Conservation (phyloP, 2,888 invertebrate species). For the Hypercompe scribonia region DNA sequence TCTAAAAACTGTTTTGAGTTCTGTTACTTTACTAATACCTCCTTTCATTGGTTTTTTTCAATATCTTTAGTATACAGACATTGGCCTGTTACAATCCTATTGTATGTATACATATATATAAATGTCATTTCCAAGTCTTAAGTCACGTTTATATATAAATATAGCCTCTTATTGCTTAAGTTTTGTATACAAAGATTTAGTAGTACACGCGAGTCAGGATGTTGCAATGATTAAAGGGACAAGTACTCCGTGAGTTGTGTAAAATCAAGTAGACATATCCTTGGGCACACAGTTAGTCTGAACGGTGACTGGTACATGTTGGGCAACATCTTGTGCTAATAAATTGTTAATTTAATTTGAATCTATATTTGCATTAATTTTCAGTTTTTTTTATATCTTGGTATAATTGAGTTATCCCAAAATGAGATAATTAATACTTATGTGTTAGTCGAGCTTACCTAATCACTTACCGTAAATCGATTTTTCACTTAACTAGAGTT, state of each 20-base stretch:
- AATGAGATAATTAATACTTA: slow-evolving; percentile 13
- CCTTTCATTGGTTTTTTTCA: too few relatives aligned
- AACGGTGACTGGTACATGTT: slow-evolving; percentile 58
- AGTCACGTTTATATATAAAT: slow-evolving; percentile 15
- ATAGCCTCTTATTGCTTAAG: slow-evolving; percentile 27
- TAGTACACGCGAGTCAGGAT: slow-evolving; percentile 45
- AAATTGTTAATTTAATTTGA: slow-evolving; percentile 45
- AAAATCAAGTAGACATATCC: slow-evolving; percentile 60
- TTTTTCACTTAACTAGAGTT: too few relatives aligned
- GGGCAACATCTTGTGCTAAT: slow-evolving; percentile 39
- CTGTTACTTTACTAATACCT: too few relatives aligned
- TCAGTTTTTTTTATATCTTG: too few relatives aligned
- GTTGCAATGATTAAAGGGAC: slow-evolving; percentile 61
- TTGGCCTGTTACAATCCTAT: neutral
- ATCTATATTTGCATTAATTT: slow-evolving; percentile 27
- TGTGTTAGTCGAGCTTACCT: neutral
- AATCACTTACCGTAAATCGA: neutral
- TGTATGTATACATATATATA: neutral
- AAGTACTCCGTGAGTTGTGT: slow-evolving; percentile 53
- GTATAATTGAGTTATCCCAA: too few relatives aligned
- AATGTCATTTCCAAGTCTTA: neutral
- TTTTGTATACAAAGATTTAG: slow-evolving; percentile 32
- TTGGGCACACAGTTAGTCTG: slow-evolving; percentile 66
- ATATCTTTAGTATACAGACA: too few relatives aligned
- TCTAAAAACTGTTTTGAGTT: too few relatives aligned